A percentile compares a stretch with the other conserved stretches of the same genome.
phyloP scores from a whole-genome alignment of 2,113 vertebrate species.

The Pangasianodon gigas region DNA sequence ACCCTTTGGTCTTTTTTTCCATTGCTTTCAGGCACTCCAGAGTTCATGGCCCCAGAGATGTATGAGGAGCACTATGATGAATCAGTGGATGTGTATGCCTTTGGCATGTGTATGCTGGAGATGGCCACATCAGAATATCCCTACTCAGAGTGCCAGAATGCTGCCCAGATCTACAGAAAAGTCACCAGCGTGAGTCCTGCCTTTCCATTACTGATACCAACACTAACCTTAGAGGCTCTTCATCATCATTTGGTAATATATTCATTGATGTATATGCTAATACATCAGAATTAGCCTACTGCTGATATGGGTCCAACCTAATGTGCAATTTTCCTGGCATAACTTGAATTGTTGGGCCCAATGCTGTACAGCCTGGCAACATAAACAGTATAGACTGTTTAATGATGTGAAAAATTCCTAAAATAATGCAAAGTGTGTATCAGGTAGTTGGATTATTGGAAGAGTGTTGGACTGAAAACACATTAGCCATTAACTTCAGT shows the following conservation, averaged over 20 bases:
- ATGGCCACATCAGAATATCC: slow-evolving; percentile 99
- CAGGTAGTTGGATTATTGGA: neutral
- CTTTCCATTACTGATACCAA: neutral
- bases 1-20: neutral
- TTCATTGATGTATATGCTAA: neutral
- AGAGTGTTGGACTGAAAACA: neutral
- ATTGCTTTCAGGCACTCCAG: slow-evolving; percentile 82
- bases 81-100: slow-evolving; percentile 94
- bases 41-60: slow-evolving; percentile 99
- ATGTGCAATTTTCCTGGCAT: neutral
- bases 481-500: neutral
- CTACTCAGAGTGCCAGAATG: slow-evolving; percentile 97
- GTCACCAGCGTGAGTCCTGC: slow-evolving; percentile 91
- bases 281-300: neutral
- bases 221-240: neutral
- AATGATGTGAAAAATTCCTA: neutral
- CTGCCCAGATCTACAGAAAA: slow-evolving; percentile 98
- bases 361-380: neutral
- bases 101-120: slow-evolving; percentile 99
- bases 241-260: neutral
- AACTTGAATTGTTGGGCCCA: neutral
- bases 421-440: neutral
- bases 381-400: neutral
- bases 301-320: neutral
- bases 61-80: slow-evolving; percentile 98